A percentile compares a stretch with the other conserved stretches of the same genome.
These are phyloP conservation scores for Ormyrus labotus DNA, from an alignment of 2,888 invertebrate species.

Conservation along the genomic window DNA sequence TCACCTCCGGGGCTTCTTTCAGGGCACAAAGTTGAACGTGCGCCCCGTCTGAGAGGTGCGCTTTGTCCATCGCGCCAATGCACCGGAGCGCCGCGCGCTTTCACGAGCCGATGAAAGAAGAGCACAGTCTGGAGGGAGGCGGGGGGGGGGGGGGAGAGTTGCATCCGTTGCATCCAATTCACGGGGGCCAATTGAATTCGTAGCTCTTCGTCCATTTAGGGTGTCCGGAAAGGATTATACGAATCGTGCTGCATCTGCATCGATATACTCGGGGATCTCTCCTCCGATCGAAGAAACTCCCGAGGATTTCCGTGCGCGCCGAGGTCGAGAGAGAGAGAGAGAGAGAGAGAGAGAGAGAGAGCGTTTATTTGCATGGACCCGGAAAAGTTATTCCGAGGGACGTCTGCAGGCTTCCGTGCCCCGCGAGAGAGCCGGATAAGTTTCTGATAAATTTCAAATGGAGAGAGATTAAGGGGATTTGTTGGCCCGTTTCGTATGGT, in stretches of 20 bases:
- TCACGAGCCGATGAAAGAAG: background rate
- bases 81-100: constrained; percentile 4
- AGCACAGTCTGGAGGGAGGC: background rate
- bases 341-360: no score
- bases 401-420: background rate
- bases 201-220: constrained; percentile 71
- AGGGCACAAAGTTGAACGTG: background rate
- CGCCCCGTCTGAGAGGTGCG: background rate
- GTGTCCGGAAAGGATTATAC: constrained; percentile 73
- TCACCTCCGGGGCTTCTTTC: no score
- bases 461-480: constrained; percentile 26
- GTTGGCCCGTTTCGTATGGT: constrained; percentile 4
- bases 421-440: background rate
- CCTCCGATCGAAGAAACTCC: constrained; percentile 20
- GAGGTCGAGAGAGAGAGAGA: no score
- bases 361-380: constrained; percentile 23
- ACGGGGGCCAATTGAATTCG: constrained; percentile 72
- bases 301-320: constrained; percentile 12
- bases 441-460: constrained; percentile 10
- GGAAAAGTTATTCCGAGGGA: constrained; percentile 14
- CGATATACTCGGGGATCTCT: constrained; percentile 53
- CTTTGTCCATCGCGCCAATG: constrained; percentile 20
- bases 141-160: background rate
- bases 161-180: constrained; percentile 47
- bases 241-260: constrained; percentile 71